Evolutionary conservation across 2,888 invertebrate species (phyloP).

Genomic region (Dusona sp.): DNA sequence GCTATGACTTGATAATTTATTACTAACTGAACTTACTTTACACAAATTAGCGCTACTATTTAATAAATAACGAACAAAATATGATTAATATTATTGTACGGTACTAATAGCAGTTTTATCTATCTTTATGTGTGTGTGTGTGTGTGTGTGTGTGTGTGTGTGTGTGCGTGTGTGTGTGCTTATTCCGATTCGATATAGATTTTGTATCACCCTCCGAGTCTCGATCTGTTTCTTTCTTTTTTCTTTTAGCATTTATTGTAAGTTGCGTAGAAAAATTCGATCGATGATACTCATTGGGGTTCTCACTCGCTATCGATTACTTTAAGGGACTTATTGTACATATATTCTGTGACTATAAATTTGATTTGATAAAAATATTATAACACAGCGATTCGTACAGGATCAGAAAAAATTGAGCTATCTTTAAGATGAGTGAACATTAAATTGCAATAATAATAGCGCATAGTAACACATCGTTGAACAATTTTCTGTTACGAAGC

Average conservation of each 20-base stretch:
- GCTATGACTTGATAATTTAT: slow-evolving; percentile 63
- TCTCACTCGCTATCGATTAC: background rate
- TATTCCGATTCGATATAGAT: slow-evolving; percentile 80
- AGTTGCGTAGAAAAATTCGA: slow-evolving; percentile 14
- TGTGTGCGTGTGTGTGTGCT: slow-evolving; percentile 81
- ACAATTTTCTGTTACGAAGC: too few species aligned
- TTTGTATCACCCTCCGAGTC: slow-evolving; percentile 78
- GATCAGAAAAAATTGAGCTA: too few species aligned
- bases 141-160: too few species aligned
- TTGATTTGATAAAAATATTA: too few species aligned
- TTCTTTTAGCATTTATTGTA: slow-evolving; percentile 4
- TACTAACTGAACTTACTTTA: slow-evolving; percentile 51
- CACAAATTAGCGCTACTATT: slow-evolving; percentile 54
- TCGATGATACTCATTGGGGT: background rate
- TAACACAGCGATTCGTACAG: too few species aligned
- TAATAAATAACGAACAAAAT: slow-evolving; percentile 52
- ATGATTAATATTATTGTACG: slow-evolving; percentile 73
- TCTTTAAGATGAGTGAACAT: too few species aligned
- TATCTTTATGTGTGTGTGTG: slow-evolving; percentile 81
- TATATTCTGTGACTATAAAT: too few species aligned
- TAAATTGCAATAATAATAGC: too few species aligned
- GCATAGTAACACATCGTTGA: too few species aligned
- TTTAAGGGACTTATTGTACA: background rate
- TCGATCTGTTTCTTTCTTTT: slow-evolving; percentile 48
- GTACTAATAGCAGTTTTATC: slow-evolving; percentile 78